These are phyloP conservation scores for Carassius carassius DNA, from an alignment of 2,113 vertebrate genomes.

Conservation along the genomic window DNA sequence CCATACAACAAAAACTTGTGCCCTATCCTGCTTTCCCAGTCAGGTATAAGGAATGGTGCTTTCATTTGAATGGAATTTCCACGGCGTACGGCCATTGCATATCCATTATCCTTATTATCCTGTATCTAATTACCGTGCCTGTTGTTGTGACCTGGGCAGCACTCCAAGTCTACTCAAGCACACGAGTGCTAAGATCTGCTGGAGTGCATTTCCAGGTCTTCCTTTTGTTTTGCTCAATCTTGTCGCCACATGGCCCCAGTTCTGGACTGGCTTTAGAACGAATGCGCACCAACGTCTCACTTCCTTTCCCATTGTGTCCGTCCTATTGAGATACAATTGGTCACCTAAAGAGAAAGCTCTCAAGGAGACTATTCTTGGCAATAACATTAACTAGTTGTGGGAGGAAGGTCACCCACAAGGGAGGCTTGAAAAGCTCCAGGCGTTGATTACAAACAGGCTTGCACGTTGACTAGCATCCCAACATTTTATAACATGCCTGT, in stretches of 20 bases:
- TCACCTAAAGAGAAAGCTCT: not conserved
- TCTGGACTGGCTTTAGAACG: constrained; percentile 12
- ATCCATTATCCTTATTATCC: constrained; percentile 16
- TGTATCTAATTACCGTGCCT: constrained; percentile 10
- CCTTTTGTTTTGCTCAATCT: not conserved
- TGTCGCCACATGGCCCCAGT: not conserved
- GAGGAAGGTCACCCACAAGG: constrained; percentile 13
- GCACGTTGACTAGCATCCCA: not conserved
- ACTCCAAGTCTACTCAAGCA: not conserved
- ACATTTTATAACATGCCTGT: constrained; percentile 33
- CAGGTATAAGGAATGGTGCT: not conserved
- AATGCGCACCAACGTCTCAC: constrained; percentile 1
- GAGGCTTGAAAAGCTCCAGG: constrained; percentile 8
- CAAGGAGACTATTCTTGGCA: constrained; percentile 22
- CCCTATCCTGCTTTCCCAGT: not conserved
- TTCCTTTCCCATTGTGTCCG: constrained; percentile 41
- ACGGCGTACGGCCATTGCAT: not conserved
- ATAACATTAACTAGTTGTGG: not conserved
- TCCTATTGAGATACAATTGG: constrained; percentile 23
- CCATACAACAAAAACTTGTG: not conserved
- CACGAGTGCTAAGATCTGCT: not conserved
- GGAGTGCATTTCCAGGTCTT: constrained; percentile 17
- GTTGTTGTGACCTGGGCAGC: constrained; percentile 18
- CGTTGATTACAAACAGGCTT: constrained; percentile 29
- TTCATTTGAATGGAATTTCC: constrained; percentile 2